These are phyloP conservation scores for Callocephalon fimbriatum DNA, from an alignment of 2,113 vertebrate species.

Conservation along the genomic window DNA sequence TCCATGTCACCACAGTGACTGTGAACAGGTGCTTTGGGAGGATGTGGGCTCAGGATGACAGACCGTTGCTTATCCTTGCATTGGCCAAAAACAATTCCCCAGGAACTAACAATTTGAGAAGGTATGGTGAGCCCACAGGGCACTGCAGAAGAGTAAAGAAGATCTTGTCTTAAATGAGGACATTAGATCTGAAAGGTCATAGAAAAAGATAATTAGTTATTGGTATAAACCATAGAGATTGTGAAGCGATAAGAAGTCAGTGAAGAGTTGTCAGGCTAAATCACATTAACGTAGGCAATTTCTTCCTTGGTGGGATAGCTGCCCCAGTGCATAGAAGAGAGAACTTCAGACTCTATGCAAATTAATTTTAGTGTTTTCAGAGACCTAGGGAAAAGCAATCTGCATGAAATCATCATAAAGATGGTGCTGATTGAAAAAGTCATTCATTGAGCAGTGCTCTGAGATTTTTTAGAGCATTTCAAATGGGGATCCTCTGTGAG, in stretches of 20 bases:
- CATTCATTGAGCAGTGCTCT: background rate
- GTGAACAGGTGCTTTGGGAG: rapidly evolving
- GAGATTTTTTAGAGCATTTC: background rate
- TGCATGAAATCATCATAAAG: background rate
- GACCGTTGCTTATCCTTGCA: background rate
- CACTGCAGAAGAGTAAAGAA: rapidly evolving
- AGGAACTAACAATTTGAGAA: background rate
- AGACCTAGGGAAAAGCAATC: background rate
- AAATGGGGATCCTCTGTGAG: background rate
- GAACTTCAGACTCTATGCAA: background rate
- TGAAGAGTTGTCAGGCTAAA: background rate
- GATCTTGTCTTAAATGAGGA: background rate
- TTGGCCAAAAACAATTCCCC: background rate
- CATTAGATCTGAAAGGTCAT: background rate
- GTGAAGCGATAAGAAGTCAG: background rate
- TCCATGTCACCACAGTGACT: background rate
- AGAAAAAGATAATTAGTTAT: background rate
- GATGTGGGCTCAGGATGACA: background rate
- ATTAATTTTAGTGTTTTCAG: background rate
- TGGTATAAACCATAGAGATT: background rate
- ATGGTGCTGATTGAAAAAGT: background rate
- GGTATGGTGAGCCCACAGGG: background rate
- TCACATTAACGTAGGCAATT: background rate
- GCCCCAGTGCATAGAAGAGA: background rate
- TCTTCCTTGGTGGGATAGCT: background rate